Base-by-base conservation (phyloP, 2,797 vertebrate genomes). In the Rhadinocentrus ornatus region DNA sequence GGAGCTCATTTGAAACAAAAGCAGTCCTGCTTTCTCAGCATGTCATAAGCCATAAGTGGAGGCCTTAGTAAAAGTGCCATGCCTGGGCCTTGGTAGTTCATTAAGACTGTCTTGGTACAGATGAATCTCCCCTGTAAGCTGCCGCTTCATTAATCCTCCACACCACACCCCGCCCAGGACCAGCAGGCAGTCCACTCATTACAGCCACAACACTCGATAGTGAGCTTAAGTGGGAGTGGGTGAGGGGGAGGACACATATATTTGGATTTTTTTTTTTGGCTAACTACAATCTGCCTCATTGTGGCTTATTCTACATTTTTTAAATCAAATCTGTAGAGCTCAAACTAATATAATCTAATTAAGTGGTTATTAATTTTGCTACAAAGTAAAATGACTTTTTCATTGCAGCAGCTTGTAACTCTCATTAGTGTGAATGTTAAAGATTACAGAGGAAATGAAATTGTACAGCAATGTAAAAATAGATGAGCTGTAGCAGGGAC, bases 81-180 rank as follows among this genome's bases (percentile, higher is more conserved):
- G 74, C 78, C 83, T 83, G 64, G 79, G 64, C 62, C 80, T 57
- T 0, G 34, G 70, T 67, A 79, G 82, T 87, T 91, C 84, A 90
- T 91, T 89, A 89, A 86, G 79, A 82, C 62, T 86, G 85, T 86
- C 84, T 82, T 72, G 66, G 71, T 66, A 82, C 82, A 87, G 86
- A 88, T 91, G 87, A 85, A 85, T 87, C 48, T 89, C 78, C 73
- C 73, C 37, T 62, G 53, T 69, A 82, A 83, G 73, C 75, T 69
- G 63, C 80, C 61, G 69, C 75, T 78, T 87, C 86, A 91, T 92
- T 89, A 88, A 89, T 86, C 83, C 78, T 54, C 62, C 63, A 68
- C 67, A 75, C 80, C 65, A 78, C 82, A 61, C 75, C 77, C 75
- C 66, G 59, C 60, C n/a, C 32, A 58, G 59, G 69, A 74, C 75